These are phyloP conservation scores for Psophia crepitans DNA, from an alignment of 2,113 vertebrate genomes.

Conservation along the genomic window DNA sequence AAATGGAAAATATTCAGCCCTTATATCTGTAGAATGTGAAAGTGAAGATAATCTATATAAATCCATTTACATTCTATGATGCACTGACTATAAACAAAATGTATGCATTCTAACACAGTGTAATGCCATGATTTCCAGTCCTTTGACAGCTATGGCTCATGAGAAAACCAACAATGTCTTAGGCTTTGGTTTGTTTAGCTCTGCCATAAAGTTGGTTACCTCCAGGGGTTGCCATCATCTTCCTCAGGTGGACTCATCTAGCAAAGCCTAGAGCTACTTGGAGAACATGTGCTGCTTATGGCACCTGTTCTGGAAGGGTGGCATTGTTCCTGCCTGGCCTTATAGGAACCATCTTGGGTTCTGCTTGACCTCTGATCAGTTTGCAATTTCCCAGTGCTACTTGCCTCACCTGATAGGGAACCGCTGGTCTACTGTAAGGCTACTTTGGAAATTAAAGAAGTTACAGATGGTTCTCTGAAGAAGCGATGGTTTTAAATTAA, in stretches of 20 bases:
- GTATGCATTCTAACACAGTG: background rate
- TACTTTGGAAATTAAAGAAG: background rate
- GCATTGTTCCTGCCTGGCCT: background rate
- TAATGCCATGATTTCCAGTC: background rate
- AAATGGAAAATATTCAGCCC: background rate
- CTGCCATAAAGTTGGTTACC: background rate
- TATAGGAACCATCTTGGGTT: background rate
- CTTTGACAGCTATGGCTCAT: background rate
- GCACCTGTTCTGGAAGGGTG: fast-evolving
- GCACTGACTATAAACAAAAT: background rate
- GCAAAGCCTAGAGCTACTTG: background rate
- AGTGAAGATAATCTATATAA: background rate
- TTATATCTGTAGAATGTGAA: background rate
- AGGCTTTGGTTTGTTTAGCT: background rate
- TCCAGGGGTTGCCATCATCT: background rate
- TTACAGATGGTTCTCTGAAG: background rate
- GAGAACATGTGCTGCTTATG: background rate
- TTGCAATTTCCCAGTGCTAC: background rate
- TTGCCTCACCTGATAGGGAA: background rate
- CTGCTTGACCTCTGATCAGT: background rate
- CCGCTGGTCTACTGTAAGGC: background rate
- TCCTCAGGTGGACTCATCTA: no score
- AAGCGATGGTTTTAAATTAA: background rate
- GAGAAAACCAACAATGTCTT: background rate
- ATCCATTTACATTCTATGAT: background rate